Evolutionary conservation across 2,113 vertebrate genomes (phyloP).

Genomic region (Nyctereutes procyonoides): DNA sequence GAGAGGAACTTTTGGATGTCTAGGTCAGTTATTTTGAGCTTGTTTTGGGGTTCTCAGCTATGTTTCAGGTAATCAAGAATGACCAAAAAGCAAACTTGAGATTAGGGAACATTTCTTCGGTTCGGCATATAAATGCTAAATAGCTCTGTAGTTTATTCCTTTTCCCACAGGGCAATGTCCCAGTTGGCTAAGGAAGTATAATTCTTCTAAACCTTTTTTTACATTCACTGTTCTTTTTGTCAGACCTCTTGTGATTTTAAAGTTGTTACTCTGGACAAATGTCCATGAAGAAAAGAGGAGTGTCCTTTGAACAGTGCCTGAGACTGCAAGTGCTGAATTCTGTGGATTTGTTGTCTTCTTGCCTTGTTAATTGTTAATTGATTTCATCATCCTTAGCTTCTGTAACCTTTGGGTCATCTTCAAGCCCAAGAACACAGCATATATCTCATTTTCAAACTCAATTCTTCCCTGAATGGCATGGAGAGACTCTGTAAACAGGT

Average conservation of each 20-base stretch:
- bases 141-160: background rate
- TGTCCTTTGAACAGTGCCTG: background rate
- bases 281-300: background rate
- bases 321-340: background rate
- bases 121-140: background rate
- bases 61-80: background rate
- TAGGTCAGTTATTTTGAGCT: background rate
- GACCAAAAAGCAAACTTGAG: background rate
- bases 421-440: constrained; percentile 30
- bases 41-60: background rate
- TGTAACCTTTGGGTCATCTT: background rate
- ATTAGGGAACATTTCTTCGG: background rate
- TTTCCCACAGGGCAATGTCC: background rate
- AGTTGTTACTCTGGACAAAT: background rate
- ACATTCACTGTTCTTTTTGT: background rate
- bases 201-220: constrained; percentile 7
- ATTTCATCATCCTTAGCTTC: constrained; percentile 14
- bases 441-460: constrained; percentile 1
- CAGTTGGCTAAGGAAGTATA: background rate
- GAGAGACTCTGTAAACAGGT: constrained; percentile 62
- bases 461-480: constrained; percentile 42
- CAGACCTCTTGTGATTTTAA: background rate
- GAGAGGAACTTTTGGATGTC: background rate
- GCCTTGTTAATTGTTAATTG: background rate
- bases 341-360: background rate